These are phyloP conservation scores for Stichopus chloronotus DNA, from an alignment of 35 echinoderm and acorn worm species.

Conservation along the genomic window DNA sequence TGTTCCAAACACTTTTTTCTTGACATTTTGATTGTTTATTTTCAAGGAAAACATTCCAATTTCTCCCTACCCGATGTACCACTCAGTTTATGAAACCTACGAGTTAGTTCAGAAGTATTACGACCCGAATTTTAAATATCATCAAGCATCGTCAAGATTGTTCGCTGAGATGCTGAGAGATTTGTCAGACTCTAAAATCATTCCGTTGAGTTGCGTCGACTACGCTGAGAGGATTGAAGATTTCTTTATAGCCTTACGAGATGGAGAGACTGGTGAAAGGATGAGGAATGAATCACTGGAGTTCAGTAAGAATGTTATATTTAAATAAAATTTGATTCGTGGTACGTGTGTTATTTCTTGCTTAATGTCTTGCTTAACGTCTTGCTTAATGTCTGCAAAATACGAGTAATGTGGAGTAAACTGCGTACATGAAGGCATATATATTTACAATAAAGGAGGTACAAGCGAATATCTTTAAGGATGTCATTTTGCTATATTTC, in stretches of 20 bases:
- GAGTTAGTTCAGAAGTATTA: slow-evolving; percentile 72
- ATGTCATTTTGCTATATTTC: too few species aligned
- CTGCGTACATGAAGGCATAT: too few species aligned
- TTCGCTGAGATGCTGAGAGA: slow-evolving; percentile 68
- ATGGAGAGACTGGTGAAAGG: slow-evolving; percentile 53
- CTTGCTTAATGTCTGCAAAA: too few species aligned
- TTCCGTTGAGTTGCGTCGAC: slow-evolving; percentile 64
- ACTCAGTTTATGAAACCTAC: slow-evolving; percentile 92
- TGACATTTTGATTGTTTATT: background rate
- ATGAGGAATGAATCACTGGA: slow-evolving; percentile 61
- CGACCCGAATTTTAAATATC: slow-evolving; percentile 73
- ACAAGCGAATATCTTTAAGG: too few species aligned
- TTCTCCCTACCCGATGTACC: slow-evolving; percentile 85
- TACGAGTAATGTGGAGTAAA: too few species aligned
- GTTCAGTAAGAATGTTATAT: slow-evolving; percentile 69
- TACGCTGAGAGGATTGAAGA: slow-evolving; percentile 67
- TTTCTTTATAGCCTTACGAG: slow-evolving; percentile 59
- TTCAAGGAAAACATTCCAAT: slow-evolving; percentile 56
- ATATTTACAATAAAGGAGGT: too few species aligned
- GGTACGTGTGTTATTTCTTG: too few species aligned
- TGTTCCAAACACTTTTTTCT: too few species aligned
- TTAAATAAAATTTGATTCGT: too few species aligned
- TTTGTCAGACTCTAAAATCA: slow-evolving; percentile 65
- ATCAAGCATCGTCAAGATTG: slow-evolving; percentile 62
- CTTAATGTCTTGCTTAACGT: too few species aligned